Conservation (phyloP, 2,888 invertebrate species). For the Coenonympha arcania region DNA sequence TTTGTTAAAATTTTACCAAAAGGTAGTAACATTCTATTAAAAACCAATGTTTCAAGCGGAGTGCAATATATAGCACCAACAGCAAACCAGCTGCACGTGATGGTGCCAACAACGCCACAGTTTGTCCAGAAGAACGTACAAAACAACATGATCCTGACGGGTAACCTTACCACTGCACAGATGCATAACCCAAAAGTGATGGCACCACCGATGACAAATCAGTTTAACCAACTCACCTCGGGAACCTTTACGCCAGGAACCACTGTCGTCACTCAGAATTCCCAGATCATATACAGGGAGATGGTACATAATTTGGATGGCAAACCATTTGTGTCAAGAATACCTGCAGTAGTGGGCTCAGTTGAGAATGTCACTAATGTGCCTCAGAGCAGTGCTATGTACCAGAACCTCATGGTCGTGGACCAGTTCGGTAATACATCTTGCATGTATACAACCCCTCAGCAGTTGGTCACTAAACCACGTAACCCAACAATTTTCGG, state of each 20-base stretch:
- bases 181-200: constrained; percentile 47
- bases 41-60: constrained; percentile 48
- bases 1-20: constrained; percentile 56
- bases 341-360: constrained; percentile 50
- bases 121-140: constrained; percentile 66
- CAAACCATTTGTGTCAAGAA: constrained; percentile 57
- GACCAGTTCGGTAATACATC: constrained; percentile 65
- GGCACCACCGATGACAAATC: constrained; percentile 43
- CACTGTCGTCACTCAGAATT: constrained; percentile 65
- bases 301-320: constrained; percentile 66
- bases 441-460: constrained; percentile 60
- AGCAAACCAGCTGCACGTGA: constrained; percentile 54
- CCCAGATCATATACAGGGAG: constrained; percentile 67
- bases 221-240: constrained; percentile 50
- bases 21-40: constrained; percentile 57
- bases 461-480: constrained; percentile 48
- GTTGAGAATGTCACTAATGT: constrained; percentile 57
- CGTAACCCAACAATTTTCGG: constrained; percentile 44
- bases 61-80: constrained; percentile 54
- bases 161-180: constrained; percentile 45
- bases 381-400: constrained; percentile 57
- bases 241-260: constrained; percentile 55
- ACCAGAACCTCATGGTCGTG: constrained; percentile 68
- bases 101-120: constrained; percentile 52
- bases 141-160: constrained; percentile 60